Evolutionary conservation across 2,888 invertebrate species (phyloP), one percentile per base, ranked within the genome.

Genomic region (Dynastes tityus): DNA sequence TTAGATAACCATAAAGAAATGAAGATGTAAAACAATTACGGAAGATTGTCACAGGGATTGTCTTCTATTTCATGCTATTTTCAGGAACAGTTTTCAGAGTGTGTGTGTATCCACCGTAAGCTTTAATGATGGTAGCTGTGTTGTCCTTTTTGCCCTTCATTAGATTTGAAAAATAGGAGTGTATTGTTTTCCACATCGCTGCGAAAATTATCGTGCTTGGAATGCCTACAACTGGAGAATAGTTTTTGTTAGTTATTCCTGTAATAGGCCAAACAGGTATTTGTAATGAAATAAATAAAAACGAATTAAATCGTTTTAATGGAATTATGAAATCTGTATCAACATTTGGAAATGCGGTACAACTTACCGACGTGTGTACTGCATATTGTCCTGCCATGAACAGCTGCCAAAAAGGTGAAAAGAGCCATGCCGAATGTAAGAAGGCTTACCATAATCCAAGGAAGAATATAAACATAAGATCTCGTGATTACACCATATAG

Each of bases 401-500:
- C 27, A 45, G 32, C 55, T 2, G 73, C 73, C 22, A 74, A 8
- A 61, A 74, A 29, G 2, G 78, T 78, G 22, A 78, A 64, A 4
- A 65, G 49, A 0, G 71, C 78, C 71, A 78, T 78, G 45, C 51
- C 37, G 64, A 73, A 78, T 8, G 78, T 73, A 13, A 73, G 13
- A 13, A 64, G 82, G 73, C 85, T 85, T 27, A 85, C 79, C 8
- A 85, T 70, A 27, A 85, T 80, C 85, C 85, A 86, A 58, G 85
- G 85, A 27, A 85, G 79, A 16, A 86, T 83, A 63, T 83, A 85
- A 45, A 82, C 80, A 5, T 84, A 81, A 6, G 81, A 83, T 79
- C 81, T 83, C 4, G 83, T 82, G n/a, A 83, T 79, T 16, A 85
- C 82, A 22, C 85, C 85, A 80, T 85, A 85, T 5, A 85, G 80